Evolutionary conservation across 2,113 vertebrate genomes (phyloP), one percentile per base, ranked within the genome.

Genomic region (Procapra przewalskii): DNA sequence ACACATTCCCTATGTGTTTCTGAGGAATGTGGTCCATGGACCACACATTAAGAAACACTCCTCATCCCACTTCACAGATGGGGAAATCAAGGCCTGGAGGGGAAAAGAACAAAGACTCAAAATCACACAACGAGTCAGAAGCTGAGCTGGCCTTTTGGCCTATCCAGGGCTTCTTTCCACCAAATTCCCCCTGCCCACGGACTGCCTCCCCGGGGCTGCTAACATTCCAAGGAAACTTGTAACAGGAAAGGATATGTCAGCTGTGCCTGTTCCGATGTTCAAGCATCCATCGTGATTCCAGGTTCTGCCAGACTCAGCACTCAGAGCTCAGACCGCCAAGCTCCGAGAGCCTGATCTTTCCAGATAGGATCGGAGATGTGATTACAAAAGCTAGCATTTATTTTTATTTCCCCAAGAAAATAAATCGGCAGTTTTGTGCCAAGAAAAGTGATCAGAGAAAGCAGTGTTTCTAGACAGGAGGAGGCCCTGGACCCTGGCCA

Each of bases 361-460:
- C 98, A 98, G 95, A 97, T 67, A 92, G 96, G 81, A 40, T 4
- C 23, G 21, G 40, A 36, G 86, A 94, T 88, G 89, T 48, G 90
- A 96, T 97, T 88, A 96, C 96, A 88, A 97, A 96, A 96, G 62
- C 86, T 27, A 77, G 92, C 52, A 83, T 95, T 95, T 97, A 97
- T 96, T 97, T 97, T 96, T 95, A 84, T 97, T 97, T 92, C 93
- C 86, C 95, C 40, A 27, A 71, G 90, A 97, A 97, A 94, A 90
- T 62, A 96, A 97, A 92, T 96, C 4, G 3, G 95, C 80, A 93
- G 91, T 95, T 97, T 95, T 52, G 79, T 87, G 97, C 96, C 87
- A 91, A 96, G 88, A 67, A 93, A 93, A 97, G 50, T 89, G 40
- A 84, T 91, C 92, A 86, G 96, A 91, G 75, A 80, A 93, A 97